Conservation (phyloP, 2,113 vertebrate species). For the Phalacrocorax aristotelis region DNA sequence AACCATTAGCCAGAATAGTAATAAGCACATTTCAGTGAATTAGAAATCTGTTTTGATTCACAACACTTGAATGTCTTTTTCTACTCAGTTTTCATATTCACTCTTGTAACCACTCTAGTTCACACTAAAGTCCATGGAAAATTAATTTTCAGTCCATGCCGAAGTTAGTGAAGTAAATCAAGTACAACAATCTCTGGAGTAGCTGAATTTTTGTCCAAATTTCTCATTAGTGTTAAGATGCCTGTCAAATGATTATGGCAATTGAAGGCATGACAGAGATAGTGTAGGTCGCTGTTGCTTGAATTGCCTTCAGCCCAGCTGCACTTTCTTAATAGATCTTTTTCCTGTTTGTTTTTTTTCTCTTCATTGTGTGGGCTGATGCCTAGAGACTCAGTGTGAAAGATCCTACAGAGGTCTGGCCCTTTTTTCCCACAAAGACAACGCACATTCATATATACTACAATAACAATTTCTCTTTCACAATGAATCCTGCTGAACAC, state of each 20-base stretch:
- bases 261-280: neutral
- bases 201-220: neutral
- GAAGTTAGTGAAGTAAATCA: neutral
- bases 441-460: neutral
- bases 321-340: neutral
- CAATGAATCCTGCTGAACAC: neutral
- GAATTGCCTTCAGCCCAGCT: neutral
- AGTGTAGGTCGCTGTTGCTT: neutral
- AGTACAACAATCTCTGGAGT: neutral
- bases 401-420: neutral
- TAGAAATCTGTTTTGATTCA: neutral
- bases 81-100: neutral
- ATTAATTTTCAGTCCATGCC: neutral
- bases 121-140: neutral
- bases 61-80: neutral
- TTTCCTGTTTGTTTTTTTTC: neutral
- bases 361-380: neutral
- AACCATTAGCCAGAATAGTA: neutral
- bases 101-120: neutral
- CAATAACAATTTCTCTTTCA: neutral
- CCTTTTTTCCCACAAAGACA: neutral
- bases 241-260: neutral
- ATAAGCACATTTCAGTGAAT: neutral
- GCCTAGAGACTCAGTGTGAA: neutral
- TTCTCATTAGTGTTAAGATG: slow-evolving; percentile 15